These are phyloP conservation scores for Crax fasciolata DNA, from an alignment of 2,797 vertebrate genomes.

Conservation along the genomic window DNA sequence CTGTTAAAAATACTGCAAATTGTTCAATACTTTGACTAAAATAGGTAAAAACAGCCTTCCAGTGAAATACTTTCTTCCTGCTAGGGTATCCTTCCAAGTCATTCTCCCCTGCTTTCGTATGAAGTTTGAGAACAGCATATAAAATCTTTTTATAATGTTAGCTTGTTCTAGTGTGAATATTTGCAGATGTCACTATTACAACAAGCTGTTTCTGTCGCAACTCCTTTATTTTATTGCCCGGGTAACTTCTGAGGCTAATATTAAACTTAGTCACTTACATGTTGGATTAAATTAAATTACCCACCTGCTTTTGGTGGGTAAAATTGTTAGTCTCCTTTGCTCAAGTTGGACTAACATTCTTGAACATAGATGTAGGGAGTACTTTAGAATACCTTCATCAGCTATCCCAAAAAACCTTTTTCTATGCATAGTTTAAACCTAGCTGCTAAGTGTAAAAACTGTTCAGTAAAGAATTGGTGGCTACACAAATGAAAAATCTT, in stretches of 20 bases:
- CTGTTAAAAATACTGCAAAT: not conserved
- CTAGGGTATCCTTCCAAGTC: not conserved
- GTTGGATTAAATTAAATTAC: not conserved
- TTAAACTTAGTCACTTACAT: not conserved
- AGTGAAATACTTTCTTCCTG: not conserved
- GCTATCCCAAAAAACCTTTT: not conserved
- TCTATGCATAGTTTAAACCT: not conserved
- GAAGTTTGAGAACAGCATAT: not conserved
- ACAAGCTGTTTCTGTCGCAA: not conserved
- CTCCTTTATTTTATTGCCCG: not conserved
- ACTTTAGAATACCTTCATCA: not conserved
- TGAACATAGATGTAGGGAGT: not conserved
- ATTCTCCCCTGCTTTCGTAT: not conserved
- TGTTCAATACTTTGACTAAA: not conserved
- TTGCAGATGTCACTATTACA: not conserved
- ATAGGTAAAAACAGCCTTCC: not conserved
- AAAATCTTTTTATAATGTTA: not conserved
- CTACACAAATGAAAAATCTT: not conserved
- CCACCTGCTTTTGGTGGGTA: not conserved
- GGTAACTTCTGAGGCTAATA: not conserved
- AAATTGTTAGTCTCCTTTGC: not conserved
- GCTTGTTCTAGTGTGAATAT: not conserved
- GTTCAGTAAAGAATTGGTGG: not conserved
- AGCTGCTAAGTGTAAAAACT: not conserved
- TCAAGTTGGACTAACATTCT: not conserved